Base-by-base conservation (phyloP, 2,797 vertebrate genomes). In the Malurus splendens region DNA sequence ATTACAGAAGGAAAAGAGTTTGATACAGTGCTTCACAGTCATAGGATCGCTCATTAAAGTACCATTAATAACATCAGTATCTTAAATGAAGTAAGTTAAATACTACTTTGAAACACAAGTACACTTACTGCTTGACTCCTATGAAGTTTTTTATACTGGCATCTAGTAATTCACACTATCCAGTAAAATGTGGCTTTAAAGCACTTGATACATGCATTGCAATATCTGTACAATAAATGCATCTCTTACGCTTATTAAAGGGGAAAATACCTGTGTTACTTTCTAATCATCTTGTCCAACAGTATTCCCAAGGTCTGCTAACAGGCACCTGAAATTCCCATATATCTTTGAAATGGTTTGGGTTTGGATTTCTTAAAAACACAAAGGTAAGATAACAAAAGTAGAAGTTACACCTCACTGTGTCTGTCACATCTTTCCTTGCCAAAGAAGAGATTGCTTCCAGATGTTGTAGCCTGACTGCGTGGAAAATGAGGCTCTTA, bases 391-490 rank as follows among this genome's bases (percentile, higher is more conserved):
- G 82, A 56, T 24, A 93, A 90, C 66, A 73, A 51, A 94, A 92
- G 68, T 44, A 82, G 48, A 72, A 90, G 84, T 68, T 90, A 87
- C 77, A 94, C 73, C 73, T 93, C 87, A 60, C 32, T 78, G 60
- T 91, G 77, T 66, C 86, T 76, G 84, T 67, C 87, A 86, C 48
- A 52, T 78, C 70, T 66, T 85, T 57, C 56, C 48, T 54, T 86
- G 93, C 92, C 92, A 94, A 94, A 62, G 52, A 57, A 91, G 70
- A 89, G 64, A 95, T 91, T 79, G 52, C 45, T 93, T 94, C 93
- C 94, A 95, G 94, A 95, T 95, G 94, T 86, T 92, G 56, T 39
- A 92, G 76, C 64, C 70, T 62, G 68, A 87, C 84, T 92, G 84
- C 0, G 0, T 67, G 45, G 92, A 94, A 95, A 92, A 94, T 44